Percentiles rank a stretch among this genome's conserved stretches.
phyloP scores from a whole-genome alignment of 2,113 vertebrate species.

The Varanus komodoensis region DNA sequence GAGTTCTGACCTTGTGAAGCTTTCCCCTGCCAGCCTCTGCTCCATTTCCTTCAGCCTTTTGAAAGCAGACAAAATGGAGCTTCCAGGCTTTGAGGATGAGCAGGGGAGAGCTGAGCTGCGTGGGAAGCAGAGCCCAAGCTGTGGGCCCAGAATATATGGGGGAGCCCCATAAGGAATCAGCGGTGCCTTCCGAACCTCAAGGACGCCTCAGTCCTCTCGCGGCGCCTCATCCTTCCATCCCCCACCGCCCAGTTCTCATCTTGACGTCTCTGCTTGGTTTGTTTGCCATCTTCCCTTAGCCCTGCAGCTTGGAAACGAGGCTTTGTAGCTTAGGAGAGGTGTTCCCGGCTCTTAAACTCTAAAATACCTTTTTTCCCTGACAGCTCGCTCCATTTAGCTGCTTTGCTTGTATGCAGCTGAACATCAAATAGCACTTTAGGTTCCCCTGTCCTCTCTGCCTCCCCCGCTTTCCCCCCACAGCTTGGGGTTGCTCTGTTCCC shows the following conservation, averaged over 20 bases:
- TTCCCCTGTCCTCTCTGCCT: background rate
- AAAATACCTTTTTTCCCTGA: background rate
- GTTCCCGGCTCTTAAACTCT: background rate
- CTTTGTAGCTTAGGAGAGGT: background rate
- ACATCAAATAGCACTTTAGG: slow-evolving; percentile 27
- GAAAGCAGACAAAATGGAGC: too few species aligned
- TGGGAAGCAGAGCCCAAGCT: background rate
- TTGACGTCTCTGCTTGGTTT: background rate
- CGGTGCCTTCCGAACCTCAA: background rate
- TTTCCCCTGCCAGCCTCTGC: background rate
- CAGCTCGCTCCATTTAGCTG: background rate
- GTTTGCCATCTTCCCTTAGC: background rate
- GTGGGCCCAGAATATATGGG: background rate
- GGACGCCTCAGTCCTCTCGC: background rate
- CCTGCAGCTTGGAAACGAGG: background rate
- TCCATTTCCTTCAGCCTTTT: background rate
- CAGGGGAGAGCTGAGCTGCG: background rate
- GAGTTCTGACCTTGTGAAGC: background rate
- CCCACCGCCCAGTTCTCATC: background rate
- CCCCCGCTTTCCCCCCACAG: too few species aligned
- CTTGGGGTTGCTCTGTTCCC: background rate
- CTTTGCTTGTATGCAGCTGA: background rate
- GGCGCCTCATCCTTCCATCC: too few species aligned
- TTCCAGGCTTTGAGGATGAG: background rate
- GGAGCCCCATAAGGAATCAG: background rate